phyloP scores from a whole-genome alignment of 2,113 vertebrate species.

The Cisticola juncidis region DNA sequence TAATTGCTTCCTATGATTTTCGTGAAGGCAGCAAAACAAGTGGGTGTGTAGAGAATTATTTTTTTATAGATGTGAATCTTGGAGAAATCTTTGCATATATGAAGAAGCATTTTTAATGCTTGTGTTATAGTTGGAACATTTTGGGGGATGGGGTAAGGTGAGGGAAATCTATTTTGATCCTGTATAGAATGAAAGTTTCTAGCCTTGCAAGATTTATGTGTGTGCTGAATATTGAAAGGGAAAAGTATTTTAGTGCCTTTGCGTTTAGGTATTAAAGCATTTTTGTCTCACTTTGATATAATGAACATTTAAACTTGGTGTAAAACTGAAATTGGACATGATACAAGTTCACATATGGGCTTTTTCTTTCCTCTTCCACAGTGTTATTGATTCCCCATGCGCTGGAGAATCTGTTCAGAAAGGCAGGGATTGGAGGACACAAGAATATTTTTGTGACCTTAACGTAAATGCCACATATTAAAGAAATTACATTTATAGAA shows the following conservation, averaged over 20 bases:
- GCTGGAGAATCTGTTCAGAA: conserved; percentile 14
- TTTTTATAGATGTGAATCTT: neutral
- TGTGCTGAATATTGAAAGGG: neutral
- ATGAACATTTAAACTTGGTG: neutral
- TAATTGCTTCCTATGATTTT: neutral
- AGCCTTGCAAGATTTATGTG: neutral
- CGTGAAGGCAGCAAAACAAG: neutral
- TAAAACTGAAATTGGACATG: conserved; percentile 9
- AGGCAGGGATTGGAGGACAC: neutral
- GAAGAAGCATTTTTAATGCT: neutral
- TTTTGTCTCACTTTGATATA: conserved; percentile 29
- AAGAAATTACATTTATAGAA: conserved; percentile 58
- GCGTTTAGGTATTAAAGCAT: neutral
- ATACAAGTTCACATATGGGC: conserved; percentile 39
- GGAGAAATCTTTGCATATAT: neutral
- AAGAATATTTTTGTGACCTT: conserved; percentile 32
- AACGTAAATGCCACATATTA: conserved; percentile 65
- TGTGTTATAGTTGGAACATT: neutral
- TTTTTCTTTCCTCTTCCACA: conserved; percentile 42
- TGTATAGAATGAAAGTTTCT: neutral
- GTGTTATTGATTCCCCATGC: neutral
- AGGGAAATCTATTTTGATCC: neutral
- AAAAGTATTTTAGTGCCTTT: neutral
- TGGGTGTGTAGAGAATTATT: neutral
- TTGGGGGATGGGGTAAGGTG: rapidly evolving